Conservation (phyloP, 1,140 invertebrate species). For the Diachasma alloeum region DNA sequence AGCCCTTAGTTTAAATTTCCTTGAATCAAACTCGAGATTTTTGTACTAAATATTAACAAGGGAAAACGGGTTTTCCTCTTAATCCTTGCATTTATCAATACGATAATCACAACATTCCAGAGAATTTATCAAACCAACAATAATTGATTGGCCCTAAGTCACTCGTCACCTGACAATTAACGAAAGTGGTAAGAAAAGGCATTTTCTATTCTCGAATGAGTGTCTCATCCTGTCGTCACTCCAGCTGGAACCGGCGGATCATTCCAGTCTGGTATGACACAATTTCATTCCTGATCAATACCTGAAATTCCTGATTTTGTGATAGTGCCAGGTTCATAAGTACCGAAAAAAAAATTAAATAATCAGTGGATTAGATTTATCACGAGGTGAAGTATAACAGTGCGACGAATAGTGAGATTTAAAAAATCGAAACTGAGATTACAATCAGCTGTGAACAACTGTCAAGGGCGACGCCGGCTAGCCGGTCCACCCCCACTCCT, state of each 20-base stretch:
- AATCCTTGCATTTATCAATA: neutral
- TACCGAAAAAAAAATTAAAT: neutral
- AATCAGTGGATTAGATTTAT: neutral
- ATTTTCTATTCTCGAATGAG: neutral
- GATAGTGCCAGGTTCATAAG: neutral
- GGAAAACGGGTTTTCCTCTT: neutral
- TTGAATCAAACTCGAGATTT: neutral
- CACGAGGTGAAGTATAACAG: neutral
- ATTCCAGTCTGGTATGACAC: neutral
- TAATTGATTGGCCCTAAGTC: neutral
- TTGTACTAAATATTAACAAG: neutral
- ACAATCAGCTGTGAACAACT: neutral
- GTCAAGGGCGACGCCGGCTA: conserved; percentile 13
- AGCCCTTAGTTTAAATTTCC: neutral
- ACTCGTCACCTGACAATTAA: neutral
- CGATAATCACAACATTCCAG: neutral
- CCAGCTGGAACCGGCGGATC: neutral
- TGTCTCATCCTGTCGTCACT: neutral
- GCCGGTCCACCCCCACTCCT: neutral
- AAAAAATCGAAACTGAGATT: neutral
- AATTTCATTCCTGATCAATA: neutral
- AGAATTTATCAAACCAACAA: neutral
- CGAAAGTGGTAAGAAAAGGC: neutral
- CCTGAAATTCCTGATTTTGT: neutral
- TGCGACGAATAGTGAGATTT: neutral